phyloP scores from a whole-genome alignment of 1,140 invertebrate species.

The Medauroidea extradentata region DNA sequence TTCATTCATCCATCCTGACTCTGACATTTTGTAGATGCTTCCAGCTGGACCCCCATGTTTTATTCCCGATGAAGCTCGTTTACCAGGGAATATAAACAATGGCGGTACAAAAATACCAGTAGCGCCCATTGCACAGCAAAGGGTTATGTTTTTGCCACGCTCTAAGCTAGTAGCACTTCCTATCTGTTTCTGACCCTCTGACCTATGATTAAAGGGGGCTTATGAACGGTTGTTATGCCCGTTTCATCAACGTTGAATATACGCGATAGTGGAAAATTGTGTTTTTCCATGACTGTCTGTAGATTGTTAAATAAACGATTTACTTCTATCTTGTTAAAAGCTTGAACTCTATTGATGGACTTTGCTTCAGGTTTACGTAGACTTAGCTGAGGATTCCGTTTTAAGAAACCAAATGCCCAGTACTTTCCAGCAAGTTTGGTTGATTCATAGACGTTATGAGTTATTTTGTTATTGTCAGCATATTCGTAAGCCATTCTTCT shows the following conservation, averaged over 20 bases:
- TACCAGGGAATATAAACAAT: conserved; percentile 38
- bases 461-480: background rate
- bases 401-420: background rate
- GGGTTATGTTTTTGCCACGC: conserved; percentile 31
- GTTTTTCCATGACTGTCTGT: background rate
- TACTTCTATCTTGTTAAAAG: too few relatives aligned
- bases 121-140: conserved; percentile 34
- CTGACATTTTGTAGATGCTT: background rate
- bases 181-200: conserved; percentile 34
- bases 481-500: background rate
- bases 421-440: background rate
- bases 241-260: conserved; percentile 3
- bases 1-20: too few relatives aligned
- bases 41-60: conserved; percentile 20
- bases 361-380: background rate
- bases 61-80: conserved; percentile 31
- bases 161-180: conserved; percentile 34
- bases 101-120: conserved; percentile 37
- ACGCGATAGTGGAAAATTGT: background rate
- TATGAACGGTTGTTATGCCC: conserved; percentile 5
- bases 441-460: background rate
- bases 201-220: background rate
- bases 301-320: conserved; percentile 5
- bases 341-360: too few relatives aligned
- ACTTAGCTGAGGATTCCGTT: background rate